These are phyloP conservation scores for Cenopis cana DNA, from an alignment of 2,888 invertebrate species.

Conservation along the genomic window DNA sequence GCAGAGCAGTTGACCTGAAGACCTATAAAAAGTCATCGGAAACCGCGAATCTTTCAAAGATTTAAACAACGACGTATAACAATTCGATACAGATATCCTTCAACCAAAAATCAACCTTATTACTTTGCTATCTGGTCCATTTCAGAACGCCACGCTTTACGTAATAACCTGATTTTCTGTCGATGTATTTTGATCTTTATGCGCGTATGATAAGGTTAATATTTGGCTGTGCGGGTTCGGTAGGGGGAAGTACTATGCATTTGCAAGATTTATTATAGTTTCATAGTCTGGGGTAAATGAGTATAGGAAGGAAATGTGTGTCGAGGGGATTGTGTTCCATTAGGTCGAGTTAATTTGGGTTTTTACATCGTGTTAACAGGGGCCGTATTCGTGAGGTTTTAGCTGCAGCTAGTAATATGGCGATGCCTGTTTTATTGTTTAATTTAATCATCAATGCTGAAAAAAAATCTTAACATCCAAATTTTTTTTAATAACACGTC, in stretches of 20 bases:
- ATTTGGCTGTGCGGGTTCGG: not conserved
- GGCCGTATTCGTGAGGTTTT: not conserved
- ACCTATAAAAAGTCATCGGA: conserved; percentile 29
- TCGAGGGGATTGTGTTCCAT: conserved; percentile 24
- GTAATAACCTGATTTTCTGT: not conserved
- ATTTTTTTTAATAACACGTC: no score
- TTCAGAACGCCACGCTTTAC: not conserved
- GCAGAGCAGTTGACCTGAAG: conserved; percentile 23
- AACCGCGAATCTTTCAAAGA: conserved; percentile 30
- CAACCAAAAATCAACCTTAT: conserved; percentile 13
- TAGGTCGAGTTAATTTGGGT: conserved; percentile 18
- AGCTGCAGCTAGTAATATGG: not conserved
- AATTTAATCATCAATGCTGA: not conserved
- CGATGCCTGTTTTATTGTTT: not conserved
- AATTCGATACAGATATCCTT: not conserved
- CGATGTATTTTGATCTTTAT: conserved; percentile 7
- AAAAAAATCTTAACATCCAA: no score
- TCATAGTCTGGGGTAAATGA: conserved; percentile 24
- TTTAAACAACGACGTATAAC: conserved; percentile 23
- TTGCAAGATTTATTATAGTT: conserved; percentile 42
- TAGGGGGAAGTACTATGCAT: conserved; percentile 38
- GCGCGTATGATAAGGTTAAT: conserved; percentile 10
- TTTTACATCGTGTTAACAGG: not conserved
- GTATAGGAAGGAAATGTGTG: conserved; percentile 36
- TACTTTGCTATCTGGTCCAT: not conserved